phyloP scores from a whole-genome alignment of 2,113 vertebrate species.

The Holacanthus passer region DNA sequence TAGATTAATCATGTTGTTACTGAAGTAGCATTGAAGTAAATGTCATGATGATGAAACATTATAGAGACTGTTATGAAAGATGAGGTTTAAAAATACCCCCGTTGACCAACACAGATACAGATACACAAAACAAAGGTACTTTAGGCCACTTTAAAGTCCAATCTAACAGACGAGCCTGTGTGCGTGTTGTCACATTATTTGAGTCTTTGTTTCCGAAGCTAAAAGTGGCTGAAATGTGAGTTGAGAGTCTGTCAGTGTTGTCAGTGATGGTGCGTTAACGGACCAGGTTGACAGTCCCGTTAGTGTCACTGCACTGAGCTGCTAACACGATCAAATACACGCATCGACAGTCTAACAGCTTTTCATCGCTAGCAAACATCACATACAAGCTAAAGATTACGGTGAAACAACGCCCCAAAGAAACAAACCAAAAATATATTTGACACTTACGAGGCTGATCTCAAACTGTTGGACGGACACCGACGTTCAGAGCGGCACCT shows the following conservation, averaged over 20 bases:
- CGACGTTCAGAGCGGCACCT: slow-evolving; percentile 25
- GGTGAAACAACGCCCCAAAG: background rate
- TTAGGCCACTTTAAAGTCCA: background rate
- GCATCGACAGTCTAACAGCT: slow-evolving; percentile 21
- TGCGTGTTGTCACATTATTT: background rate
- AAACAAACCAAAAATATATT: background rate
- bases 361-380: background rate
- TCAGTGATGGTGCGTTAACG: slow-evolving; percentile 35
- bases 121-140: background rate
- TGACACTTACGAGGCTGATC: slow-evolving; percentile 68
- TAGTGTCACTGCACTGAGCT: slow-evolving; percentile 50
- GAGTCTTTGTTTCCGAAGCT: background rate
- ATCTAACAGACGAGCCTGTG: background rate
- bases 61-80: slow-evolving; percentile 33
- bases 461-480: slow-evolving; percentile 59
- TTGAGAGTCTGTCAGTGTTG: slow-evolving; percentile 1
- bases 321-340: slow-evolving; percentile 39
- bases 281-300: slow-evolving; percentile 70
- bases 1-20: background rate
- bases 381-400: background rate
- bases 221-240: background rate
- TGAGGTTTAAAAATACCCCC: background rate
- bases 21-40: background rate
- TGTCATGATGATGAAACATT: slow-evolving; percentile 19
- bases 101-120: slow-evolving; percentile 9